Conservation (phyloP, 2,113 vertebrate genomes). For the Lepisosteus osseus region DNA sequence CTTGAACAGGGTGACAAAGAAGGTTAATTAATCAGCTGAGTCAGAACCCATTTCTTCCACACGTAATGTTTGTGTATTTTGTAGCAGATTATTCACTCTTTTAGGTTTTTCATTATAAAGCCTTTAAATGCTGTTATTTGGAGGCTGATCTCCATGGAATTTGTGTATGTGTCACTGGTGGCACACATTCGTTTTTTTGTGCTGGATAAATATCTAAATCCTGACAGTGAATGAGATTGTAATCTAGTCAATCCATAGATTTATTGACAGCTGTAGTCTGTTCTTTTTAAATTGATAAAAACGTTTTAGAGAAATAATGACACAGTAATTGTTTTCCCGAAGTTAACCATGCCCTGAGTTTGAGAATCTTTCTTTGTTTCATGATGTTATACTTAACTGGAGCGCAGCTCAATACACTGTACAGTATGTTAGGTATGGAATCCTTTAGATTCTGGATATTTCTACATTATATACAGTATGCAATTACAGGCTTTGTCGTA, state of each 20-base stretch:
- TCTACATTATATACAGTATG: neutral
- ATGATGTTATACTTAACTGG: neutral
- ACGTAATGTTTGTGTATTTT: too few species aligned
- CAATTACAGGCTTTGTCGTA: too few species aligned
- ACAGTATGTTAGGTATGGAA: neutral
- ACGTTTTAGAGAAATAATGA: neutral
- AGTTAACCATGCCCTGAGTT: neutral
- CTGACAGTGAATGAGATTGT: neutral
- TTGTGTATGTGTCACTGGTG: neutral
- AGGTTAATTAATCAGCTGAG: too few species aligned
- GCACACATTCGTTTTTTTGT: neutral
- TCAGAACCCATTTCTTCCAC: too few species aligned
- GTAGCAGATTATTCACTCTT: too few species aligned
- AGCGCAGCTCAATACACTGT: neutral
- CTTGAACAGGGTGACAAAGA: too few species aligned
- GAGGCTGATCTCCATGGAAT: neutral
- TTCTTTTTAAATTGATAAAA: neutral
- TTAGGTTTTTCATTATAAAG: neutral
- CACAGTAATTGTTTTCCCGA: neutral
- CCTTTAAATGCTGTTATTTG: neutral
- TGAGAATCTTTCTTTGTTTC: neutral
- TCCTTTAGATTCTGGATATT: neutral
- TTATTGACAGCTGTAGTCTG: neutral
- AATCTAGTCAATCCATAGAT: conserved; percentile 1
- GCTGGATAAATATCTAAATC: neutral